Percentiles rank a stretch among this genome's conserved stretches.
These are phyloP conservation scores for Petaurus breviceps DNA, from an alignment of 2,113 vertebrate genomes.

Conservation along the genomic window DNA sequence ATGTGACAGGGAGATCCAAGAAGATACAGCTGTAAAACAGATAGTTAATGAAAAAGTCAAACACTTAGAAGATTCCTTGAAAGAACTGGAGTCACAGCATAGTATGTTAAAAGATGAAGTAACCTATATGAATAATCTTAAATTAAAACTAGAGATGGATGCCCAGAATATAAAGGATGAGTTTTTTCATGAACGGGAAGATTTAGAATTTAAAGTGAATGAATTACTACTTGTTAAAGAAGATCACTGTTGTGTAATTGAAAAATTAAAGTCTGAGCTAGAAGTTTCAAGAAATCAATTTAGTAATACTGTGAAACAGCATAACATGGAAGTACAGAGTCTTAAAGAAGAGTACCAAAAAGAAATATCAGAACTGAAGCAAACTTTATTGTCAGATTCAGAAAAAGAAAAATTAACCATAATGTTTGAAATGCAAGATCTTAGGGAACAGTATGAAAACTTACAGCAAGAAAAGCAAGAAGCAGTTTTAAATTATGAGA, in stretches of 20 bases:
- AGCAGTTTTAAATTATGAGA: conserved; percentile 87
- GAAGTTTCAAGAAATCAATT: conserved; percentile 74
- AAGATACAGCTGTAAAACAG: conserved; percentile 62
- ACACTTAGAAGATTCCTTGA: conserved; percentile 84
- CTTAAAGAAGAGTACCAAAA: conserved; percentile 82
- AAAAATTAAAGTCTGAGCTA: conserved; percentile 84
- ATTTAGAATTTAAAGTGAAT: conserved; percentile 97
- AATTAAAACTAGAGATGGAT: conserved; percentile 91
- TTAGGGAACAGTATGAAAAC: conserved; percentile 86
- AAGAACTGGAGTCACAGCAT: conserved; percentile 91
- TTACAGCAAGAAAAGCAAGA: conserved; percentile 89
- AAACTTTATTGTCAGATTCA: conserved; percentile 76
- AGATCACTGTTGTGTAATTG: conserved; percentile 82
- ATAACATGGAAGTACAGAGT: conserved; percentile 77
- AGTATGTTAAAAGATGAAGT: conserved; percentile 95
- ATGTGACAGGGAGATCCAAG: conserved; percentile 33
- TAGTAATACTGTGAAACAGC: conserved; percentile 67
- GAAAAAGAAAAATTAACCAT: conserved; percentile 84
- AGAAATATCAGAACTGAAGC: conserved; percentile 83
- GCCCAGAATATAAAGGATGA: conserved; percentile 90
- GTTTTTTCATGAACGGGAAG: conserved; percentile 93
- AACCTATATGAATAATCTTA: conserved; percentile 93
- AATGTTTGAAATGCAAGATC: conserved; percentile 83
- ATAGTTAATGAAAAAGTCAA: conserved; percentile 81
- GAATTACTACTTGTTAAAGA: conserved; percentile 93